Base-by-base conservation (phyloP, 2,113 vertebrate genomes). In the Eptesicus fuscus region DNA sequence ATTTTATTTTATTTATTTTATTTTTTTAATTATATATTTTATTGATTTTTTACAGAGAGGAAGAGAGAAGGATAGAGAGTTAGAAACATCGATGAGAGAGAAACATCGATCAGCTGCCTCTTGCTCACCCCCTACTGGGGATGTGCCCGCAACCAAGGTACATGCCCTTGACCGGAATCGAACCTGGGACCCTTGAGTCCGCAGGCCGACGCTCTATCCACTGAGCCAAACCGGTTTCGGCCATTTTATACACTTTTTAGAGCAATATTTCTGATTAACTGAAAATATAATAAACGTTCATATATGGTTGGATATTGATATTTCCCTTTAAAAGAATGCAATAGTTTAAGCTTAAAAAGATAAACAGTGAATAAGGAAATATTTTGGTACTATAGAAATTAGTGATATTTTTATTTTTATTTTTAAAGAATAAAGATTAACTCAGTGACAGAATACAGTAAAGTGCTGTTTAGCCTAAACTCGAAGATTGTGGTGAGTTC, bases 201-300 rank as follows among this genome's bases (percentile, higher is more conserved):
- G n/a, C n/a, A n/a, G n/a, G n/a, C n/a, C n/a, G n/a, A n/a, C n/a
- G n/a, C n/a, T n/a, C n/a, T n/a, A n/a, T n/a, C n/a, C n/a, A n/a
- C n/a, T n/a, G n/a, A n/a, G n/a, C n/a, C n/a, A n/a, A n/a, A n/a
- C n/a, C n/a, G n/a, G n/a, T n/a, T n/a, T n/a, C n/a, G n/a, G n/a
- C 53, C 69, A 23, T 71, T 77, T 91, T 76, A 30, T 85, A 25
- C 1, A 37, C 42, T 83, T 83, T 93, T 91, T 42, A 63, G 86
- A 40, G 1, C 76, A 67, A 47, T 49, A 37, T 90, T 96, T 74
- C 59, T 96, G 61, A 88, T 56, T 77, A 82, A 73, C 16, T 53
- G 83, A 83, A 96, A 96, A 61, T 73, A 20, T 77, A 86, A 32
- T 83, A 82, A 77, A 37, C 91, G 42, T 90, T 95, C 69, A 69